These are phyloP conservation scores for Phoxinus phoxinus DNA, from an alignment of 2,113 vertebrate genomes.

Conservation along the genomic window DNA sequence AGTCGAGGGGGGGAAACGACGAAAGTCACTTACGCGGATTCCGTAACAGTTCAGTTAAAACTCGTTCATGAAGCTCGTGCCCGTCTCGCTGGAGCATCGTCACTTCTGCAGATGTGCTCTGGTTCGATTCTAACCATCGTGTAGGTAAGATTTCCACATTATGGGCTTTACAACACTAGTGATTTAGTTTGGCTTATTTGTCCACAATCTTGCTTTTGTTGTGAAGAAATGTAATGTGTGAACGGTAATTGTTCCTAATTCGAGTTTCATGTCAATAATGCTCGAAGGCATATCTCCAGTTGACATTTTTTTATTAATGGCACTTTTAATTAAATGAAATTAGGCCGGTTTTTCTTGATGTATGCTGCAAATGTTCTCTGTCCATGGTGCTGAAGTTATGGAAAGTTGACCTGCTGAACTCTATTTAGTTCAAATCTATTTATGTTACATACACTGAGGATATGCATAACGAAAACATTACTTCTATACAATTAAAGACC, in stretches of 20 bases:
- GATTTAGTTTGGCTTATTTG: not conserved
- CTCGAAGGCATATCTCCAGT: not conserved
- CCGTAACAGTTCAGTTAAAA: constrained; percentile 41
- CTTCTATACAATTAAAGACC: not conserved
- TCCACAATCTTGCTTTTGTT: not conserved
- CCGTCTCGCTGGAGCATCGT: constrained; percentile 59
- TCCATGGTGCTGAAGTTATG: constrained; percentile 50
- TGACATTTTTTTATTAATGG: not conserved
- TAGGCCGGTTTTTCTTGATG: not conserved
- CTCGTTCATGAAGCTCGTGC: constrained; percentile 59
- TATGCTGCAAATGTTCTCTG: constrained; percentile 40
- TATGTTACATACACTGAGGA: not conserved
- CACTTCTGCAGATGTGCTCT: constrained; percentile 70
- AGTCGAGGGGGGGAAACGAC: not conserved
- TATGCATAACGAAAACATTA: not conserved
- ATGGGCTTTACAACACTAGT: not conserved
- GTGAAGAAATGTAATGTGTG: not conserved
- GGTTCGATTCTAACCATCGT: constrained; percentile 72
- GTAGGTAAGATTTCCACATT: constrained; percentile 70
- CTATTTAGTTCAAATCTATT: not conserved
- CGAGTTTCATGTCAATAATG: not conserved
- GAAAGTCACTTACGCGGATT: constrained; percentile 17
- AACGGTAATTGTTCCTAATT: not conserved
- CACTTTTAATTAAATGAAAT: not conserved
- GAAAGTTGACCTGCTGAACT: constrained; percentile 1